A percentile compares a stretch with the other conserved stretches of the same genome.
These are phyloP conservation scores for Chunga burmeisteri DNA, from an alignment of 2,113 vertebrate genomes.

Conservation along the genomic window DNA sequence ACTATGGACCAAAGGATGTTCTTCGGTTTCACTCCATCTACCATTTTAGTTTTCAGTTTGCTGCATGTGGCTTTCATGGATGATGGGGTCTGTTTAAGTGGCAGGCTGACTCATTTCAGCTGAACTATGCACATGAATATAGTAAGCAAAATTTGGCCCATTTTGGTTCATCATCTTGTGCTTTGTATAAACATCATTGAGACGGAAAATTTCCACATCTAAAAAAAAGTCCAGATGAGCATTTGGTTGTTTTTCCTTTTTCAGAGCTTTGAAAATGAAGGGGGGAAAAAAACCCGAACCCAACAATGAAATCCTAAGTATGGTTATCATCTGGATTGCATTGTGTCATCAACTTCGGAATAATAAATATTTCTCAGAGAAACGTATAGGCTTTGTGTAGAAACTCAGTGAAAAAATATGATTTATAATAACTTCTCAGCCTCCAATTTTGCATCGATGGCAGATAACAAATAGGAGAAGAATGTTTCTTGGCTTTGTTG, in stretches of 20 bases:
- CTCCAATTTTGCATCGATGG: not conserved
- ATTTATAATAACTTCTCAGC: not conserved
- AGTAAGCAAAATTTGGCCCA: not conserved
- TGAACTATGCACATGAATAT: not conserved
- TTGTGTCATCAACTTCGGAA: not conserved
- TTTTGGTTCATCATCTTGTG: not conserved
- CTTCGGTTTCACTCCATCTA: not conserved
- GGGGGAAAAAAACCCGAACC: not conserved
- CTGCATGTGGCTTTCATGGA: not conserved
- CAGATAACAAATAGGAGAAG: not conserved
- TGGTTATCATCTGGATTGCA: not conserved
- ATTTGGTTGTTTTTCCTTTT: not conserved
- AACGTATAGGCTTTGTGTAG: not conserved
- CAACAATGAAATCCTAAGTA: not conserved
- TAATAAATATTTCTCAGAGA: not conserved
- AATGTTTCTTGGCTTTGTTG: not conserved
- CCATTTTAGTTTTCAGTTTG: not conserved
- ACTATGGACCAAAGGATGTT: not conserved
- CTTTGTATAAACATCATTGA: not conserved
- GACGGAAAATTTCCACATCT: not conserved
- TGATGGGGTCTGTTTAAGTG: not conserved
- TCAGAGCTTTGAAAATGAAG: not conserved
- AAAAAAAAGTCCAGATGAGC: not conserved
- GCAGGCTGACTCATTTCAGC: not conserved
- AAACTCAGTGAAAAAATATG: not conserved